Evolutionary conservation across 2,113 vertebrate species (phyloP).

Genomic region (Indicator maculatus): DNA sequence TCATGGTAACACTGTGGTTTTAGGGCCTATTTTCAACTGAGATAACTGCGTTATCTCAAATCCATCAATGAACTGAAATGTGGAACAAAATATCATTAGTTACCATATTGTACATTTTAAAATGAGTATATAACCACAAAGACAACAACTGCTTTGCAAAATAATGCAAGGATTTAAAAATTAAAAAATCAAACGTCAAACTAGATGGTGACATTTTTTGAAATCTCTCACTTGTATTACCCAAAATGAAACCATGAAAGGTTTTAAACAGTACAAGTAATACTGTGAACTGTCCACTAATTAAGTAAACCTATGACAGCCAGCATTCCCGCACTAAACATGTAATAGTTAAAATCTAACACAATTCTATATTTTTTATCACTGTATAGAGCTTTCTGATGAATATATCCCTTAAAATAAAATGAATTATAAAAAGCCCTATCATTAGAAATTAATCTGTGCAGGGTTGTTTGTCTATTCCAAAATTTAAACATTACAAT

Average conservation of each 20-base stretch:
- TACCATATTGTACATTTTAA: conserved; percentile 31
- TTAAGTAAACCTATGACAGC: neutral
- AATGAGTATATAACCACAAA: conserved; percentile 3
- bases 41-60: conserved; percentile 41
- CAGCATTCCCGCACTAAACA: neutral
- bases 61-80: conserved; percentile 46
- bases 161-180: neutral
- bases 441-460: neutral
- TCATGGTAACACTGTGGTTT: neutral
- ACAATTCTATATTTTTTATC: neutral
- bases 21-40: conserved; percentile 21
- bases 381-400: neutral
- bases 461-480: neutral
- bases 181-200: neutral
- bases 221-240: neutral
- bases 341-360: neutral
- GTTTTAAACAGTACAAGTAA: neutral
- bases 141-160: conserved; percentile 24
- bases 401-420: neutral
- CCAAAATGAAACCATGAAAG: neutral
- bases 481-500: neutral
- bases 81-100: conserved; percentile 39
- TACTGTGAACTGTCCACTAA: neutral
- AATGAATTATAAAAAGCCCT: neutral
- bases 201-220: neutral